Base-by-base conservation (phyloP, 2,797 vertebrate genomes). In the Myripristis jacobus region DNA sequence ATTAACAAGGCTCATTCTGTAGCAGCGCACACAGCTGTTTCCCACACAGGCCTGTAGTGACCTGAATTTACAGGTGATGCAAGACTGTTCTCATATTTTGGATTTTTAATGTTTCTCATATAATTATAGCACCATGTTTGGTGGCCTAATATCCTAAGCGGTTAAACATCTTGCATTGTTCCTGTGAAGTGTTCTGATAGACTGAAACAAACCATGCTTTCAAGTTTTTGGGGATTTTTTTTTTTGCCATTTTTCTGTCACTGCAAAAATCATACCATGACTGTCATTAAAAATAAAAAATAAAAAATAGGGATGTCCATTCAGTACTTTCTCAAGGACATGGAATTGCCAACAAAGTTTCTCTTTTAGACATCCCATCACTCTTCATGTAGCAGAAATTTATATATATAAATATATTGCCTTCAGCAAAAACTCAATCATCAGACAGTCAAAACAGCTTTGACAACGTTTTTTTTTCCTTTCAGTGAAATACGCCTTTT, bases 1-100 rank as follows among this genome's bases (percentile, higher is more conserved):
- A 79, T 78, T 64, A 87, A 81, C 66, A 78, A 68, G 73, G 47
- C 74, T 83, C 24, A 22, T 73, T 89, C 79, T 69, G 55, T 80
- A 36, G 65, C 18, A 65, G 59, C 9, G 6, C n/a, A 34, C 81
- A 61, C 75, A 86, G 86, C 66, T 86, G 84, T 82, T 77, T 82
- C 58, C n/a, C 57, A 69, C n/a, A 19, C 73, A 47, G 66, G 51
- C 79, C 55, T 43, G 44, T 67, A 84, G 77, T 79, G 67, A 75
- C 78, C 62, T 66, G 55, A 73, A 83, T 84, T 75, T 63, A 73
- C 59, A 4, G 4, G 36, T n/a, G 51, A 75, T 61, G 56, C 31
- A 6, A 51, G 59, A 38, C 44, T 27, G 15, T 10, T n/a, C 52
- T 70, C 60, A 54, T 15, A 44, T 57, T 71, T 63, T 50, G 61